Base-by-base conservation (phyloP, 2,113 vertebrate genomes). In the Platichthys stellatus region DNA sequence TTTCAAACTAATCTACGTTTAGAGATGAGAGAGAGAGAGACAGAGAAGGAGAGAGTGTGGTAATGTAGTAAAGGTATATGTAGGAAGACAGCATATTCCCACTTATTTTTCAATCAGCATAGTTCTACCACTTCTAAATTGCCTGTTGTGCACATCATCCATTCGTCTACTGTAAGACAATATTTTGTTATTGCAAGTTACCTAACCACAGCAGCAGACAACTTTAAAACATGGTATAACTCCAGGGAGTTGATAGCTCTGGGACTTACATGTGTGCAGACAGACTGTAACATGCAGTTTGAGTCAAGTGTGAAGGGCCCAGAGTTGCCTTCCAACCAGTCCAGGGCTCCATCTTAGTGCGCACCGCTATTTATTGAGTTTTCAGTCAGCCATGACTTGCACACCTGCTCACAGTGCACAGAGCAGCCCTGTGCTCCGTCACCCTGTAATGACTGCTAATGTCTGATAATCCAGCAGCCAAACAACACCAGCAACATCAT, bases 401-500 rank as follows among this genome's bases (percentile, higher is more conserved):
- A 72, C 88, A 90, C 80, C 86, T 91, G 90, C 69, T 73, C 69
- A 81, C 85, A 84, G 62, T 78, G 79, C 69, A 81, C 85, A 84
- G 62, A 81, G 79, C 78, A 62, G 63, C 66, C 62, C 72, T 31
- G 56, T 74, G 72, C 77, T 72, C 74, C 69, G 71, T 82, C 81
- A 63, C 40, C 64, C 60, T 38, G 40, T 87, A 88, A 89, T 80
- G 84, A 87, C 82, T 80, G 72, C 82, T 90, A 88, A 91, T 82
- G 80, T 74, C 64, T 78, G 81, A 88, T 89, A 76, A 84, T 85
- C 80, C 82, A 69, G 76, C 78, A 79, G 88, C 74, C 83, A 81
- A 82, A 84, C 79, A 77, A 78, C 84, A 84, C 77, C 67, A 82
- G 79, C 78, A 74, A 68, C 61, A 76, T 74, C 73, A 77, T 76